A percentile compares a stretch with the other conserved stretches of the same genome.
Conservation (phyloP, 2,888 invertebrate genomes). For the Eupeodes latifasciatus region DNA sequence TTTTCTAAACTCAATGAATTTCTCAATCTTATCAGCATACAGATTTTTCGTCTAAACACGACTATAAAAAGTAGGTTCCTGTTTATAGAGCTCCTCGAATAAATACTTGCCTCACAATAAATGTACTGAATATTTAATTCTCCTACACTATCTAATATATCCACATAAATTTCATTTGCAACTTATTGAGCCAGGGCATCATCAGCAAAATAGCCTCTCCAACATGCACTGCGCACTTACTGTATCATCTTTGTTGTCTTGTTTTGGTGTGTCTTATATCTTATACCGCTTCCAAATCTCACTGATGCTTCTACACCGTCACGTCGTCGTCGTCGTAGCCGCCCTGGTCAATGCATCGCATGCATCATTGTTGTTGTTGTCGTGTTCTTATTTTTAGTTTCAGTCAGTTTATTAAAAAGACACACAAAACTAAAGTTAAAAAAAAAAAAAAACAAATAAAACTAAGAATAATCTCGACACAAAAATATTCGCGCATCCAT, state of each 20-base stretch:
- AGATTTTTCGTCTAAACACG: too few species aligned
- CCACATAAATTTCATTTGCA: constrained; percentile 19
- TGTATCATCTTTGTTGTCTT: constrained; percentile 13
- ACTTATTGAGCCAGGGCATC: constrained; percentile 23
- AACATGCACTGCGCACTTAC: constrained; percentile 29
- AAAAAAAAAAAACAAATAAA: constrained; percentile 42
- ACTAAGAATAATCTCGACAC: constrained; percentile 50
- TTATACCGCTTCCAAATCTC: background rate
- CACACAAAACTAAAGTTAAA: constrained; percentile 31
- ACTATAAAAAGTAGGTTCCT: background rate
- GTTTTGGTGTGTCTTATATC: constrained; percentile 7
- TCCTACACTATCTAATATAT: constrained; percentile 17
- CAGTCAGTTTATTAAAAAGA: constrained; percentile 62
- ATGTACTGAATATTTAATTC: constrained; percentile 1
- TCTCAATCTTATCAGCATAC: too few species aligned
- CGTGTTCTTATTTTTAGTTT: constrained; percentile 38
- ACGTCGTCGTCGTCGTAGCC: background rate
- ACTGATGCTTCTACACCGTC: background rate
- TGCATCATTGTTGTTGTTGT: background rate
- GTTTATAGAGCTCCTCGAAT: background rate
- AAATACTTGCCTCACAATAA: background rate
- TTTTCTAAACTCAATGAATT: too few species aligned
- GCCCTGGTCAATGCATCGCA: background rate
- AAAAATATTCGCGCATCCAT: constrained; percentile 67
- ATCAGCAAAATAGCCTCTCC: constrained; percentile 19